Evolutionary conservation across 92 coral and sea anemone genomes (phyloP), one percentile per base, ranked within the genome.

Genomic region (Heteractis magnifica): DNA sequence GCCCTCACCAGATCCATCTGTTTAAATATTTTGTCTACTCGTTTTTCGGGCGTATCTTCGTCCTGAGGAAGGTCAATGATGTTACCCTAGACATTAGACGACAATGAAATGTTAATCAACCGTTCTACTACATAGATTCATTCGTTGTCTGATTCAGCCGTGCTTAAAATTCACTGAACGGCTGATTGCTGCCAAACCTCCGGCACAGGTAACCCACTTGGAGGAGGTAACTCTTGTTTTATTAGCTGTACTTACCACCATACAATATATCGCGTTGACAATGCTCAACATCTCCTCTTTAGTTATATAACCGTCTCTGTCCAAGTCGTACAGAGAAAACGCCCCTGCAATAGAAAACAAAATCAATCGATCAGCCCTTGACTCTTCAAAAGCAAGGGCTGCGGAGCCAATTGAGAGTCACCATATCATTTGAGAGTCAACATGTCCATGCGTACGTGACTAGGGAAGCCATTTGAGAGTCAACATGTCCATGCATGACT

Each of bases 211-310:
- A 26, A 26, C 26, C 26, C 26, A 26, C 26, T 26, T 26, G 26
- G 26, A 26, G 26, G 26, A 26, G n/a, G n/a, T n/a, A 26, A 26
- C 26, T 26, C 26, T 26, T 26, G 26, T 26, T 26, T 26, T 26
- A 26, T 26, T 26, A 26, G 26, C 1, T 26, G 26, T 51, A 86
- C 97, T 76, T 89, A 95, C 98, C 97, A 93, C 98, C 97, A 95
- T 93, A 77, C 84, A 81, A 41, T 95, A 93, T 14, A 95, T 95
- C 26, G 98, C 93, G 77, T 90, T 92, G 44, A 94, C 98, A 76
- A 95, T 95, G 82, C 91, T 90, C 51, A 92, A 90, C 98, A 95
- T 95, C 83, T 95, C 98, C 71, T 89, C 98, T 89, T 95, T 88
- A 48, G 98, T 95, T 41, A 95, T 95, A 73, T 83, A 95, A 20